phyloP scores from a whole-genome alignment of 2,797 vertebrate genomes.

The Tinamus major region DNA sequence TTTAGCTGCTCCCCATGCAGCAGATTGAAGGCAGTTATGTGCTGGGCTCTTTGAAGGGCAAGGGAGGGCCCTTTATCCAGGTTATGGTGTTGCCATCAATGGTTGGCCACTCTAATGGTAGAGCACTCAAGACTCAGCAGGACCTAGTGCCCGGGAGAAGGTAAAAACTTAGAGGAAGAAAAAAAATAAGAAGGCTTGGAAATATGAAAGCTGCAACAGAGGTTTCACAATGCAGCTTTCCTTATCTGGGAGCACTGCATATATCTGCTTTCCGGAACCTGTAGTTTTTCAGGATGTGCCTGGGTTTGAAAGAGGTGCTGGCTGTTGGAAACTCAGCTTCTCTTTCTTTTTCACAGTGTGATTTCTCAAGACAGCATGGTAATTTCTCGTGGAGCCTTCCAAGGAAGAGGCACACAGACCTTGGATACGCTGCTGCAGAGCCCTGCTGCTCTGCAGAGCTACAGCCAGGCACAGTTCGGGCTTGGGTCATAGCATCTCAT shows the following conservation, averaged over 20 bases:
- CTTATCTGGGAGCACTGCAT: neutral
- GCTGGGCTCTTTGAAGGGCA: neutral
- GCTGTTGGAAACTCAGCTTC: neutral
- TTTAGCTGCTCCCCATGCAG: neutral
- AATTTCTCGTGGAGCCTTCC: neutral
- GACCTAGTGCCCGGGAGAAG: neutral
- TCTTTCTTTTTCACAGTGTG: neutral
- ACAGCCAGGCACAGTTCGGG: neutral
- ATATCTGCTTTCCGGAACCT: neutral
- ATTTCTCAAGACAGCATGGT: neutral
- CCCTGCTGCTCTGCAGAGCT: neutral
- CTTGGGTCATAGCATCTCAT: neutral
- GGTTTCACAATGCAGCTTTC: neutral
- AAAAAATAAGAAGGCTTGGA: neutral
- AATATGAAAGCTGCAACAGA: neutral
- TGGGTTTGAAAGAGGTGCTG: neutral
- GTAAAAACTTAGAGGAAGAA: conserved; percentile 2
- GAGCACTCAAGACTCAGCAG: neutral
- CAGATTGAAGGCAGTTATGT: neutral
- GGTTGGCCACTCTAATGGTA: neutral
- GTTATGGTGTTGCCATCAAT: neutral
- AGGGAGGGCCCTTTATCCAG: neutral
- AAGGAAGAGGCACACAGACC: neutral
- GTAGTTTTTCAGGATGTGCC: neutral
- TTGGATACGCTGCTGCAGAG: neutral